These are phyloP conservation scores for Entomobrya multifasciata DNA, from an alignment of 2,888 invertebrate species.

Conservation along the genomic window DNA sequence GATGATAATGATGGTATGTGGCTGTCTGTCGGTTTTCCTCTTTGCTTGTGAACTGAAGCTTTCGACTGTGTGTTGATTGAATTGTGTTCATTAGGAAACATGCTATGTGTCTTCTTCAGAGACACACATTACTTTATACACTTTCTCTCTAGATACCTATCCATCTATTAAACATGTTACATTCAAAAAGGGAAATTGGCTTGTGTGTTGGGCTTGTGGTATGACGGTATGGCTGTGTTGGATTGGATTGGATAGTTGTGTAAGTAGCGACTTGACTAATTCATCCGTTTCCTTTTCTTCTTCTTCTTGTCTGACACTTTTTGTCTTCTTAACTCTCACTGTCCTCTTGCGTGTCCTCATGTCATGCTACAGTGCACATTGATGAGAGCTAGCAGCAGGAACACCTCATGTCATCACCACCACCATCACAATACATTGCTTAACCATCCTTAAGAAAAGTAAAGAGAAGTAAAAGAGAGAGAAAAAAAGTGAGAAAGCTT, in stretches of 20 bases:
- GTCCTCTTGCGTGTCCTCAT: not conserved
- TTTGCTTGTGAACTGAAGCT: not conserved
- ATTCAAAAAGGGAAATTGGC: too few relatives aligned
- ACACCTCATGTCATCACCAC: conserved; percentile 9
- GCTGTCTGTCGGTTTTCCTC: too few relatives aligned
- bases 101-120: not conserved
- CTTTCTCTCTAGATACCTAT: not conserved
- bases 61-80: conserved; percentile 11
- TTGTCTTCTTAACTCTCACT: conserved; percentile 15
- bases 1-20: not conserved
- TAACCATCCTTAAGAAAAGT: not conserved
- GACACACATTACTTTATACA: too few relatives aligned
- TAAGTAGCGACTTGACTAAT: conserved; percentile 12
- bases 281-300: conserved; percentile 36
- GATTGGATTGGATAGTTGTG: not conserved
- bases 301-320: conserved; percentile 34
- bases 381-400: conserved; percentile 6
- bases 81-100: conserved; percentile 38
- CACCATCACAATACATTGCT: conserved; percentile 6
- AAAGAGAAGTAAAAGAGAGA: not conserved
- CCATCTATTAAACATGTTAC: too few relatives aligned
- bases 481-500: not conserved
- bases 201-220: too few relatives aligned
- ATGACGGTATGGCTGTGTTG: too few relatives aligned
- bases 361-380: not conserved